Evolutionary conservation across 2,797 vertebrate genomes (phyloP), one percentile per base, ranked within the genome.

Genomic region (Halcyon badia): DNA sequence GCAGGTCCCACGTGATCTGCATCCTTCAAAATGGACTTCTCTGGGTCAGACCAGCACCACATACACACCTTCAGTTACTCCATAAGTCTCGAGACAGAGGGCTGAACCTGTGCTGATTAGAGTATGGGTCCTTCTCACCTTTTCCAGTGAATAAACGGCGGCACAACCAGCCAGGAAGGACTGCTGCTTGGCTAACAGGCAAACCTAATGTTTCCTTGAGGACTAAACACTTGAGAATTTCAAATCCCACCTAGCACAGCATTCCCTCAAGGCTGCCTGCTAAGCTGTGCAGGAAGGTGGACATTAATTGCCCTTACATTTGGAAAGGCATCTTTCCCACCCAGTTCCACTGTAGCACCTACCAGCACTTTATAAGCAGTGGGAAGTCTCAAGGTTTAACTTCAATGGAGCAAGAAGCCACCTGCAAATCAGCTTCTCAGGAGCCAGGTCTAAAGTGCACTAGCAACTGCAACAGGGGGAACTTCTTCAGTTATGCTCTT

Each of bases 1-100:
- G 97, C 97, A 97, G 98, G 97, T 92, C 89, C 97, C 97, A 97
- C 95, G 5, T 33, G 83, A 97, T 66, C 62, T 72, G 57, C 56
- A 10, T 13, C 31, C 69, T 91, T 65, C 22, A 37, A 69, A 85
- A 82, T 10, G 30, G 60, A 73, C 93, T 90, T 51, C 14, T 85
- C 72, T 66, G 57, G 49, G 42, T 95, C 87, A 87, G 17, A 70
- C 33, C 57, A 49, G 48, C 7, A 1, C 58, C 68, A 68, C 9
- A 49, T 0, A 69, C 16, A 81, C 21, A 44, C 6, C 22, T 87
- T 70, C 8, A 11, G 28, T 18, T 89, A 68, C 51, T 35, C 31
- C 68, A 21, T 26, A 54, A 41, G 26, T 26, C 81, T 73, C 44
- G 57, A 56, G 9, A 37, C 10, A 73, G 39, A 81, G 44, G 37